Evolutionary conservation across 1,140 invertebrate genomes (phyloP).

Genomic region (Lordiphosa mommai): DNA sequence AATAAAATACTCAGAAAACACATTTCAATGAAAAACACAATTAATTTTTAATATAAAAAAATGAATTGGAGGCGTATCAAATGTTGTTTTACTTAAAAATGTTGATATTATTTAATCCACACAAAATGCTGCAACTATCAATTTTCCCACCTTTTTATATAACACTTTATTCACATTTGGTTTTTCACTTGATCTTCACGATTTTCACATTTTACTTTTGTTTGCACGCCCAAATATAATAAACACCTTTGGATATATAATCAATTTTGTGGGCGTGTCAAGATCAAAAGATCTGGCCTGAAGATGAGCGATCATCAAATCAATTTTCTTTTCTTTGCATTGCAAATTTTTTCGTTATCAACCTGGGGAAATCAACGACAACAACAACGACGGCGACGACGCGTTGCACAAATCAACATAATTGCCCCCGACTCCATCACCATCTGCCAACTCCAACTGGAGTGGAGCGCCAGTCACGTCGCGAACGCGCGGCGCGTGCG

Average conservation of each 20-base stretch:
- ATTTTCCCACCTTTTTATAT: conserved; percentile 20
- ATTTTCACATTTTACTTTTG: not conserved
- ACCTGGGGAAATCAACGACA: conserved; percentile 36
- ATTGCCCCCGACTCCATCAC: conserved; percentile 48
- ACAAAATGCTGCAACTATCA: conserved; percentile 24
- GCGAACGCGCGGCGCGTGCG: conserved; percentile 60
- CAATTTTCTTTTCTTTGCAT: conserved; percentile 73
- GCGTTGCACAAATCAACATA: conserved; percentile 73
- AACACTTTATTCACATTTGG: conserved; percentile 14
- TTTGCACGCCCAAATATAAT: conserved; percentile 30
- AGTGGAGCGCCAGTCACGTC: conserved; percentile 69
- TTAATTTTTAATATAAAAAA: conserved; percentile 2
- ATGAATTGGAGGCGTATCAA: not conserved
- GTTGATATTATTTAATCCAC: not conserved
- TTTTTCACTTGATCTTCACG: conserved; percentile 12
- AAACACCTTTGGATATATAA: conserved; percentile 38
- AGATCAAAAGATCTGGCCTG: conserved; percentile 27
- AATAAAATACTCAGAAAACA: conserved; percentile 1
- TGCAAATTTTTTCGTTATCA: conserved; percentile 68
- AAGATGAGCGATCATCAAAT: conserved; percentile 61
- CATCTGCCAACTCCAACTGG: conserved; percentile 21
- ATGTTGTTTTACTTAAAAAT: conserved; percentile 3
- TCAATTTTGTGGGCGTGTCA: conserved; percentile 60
- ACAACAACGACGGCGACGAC: conserved; percentile 15
- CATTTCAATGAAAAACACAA: not conserved